phyloP scores from a whole-genome alignment of 2,797 vertebrate species.

The Poeciliopsis infans region DNA sequence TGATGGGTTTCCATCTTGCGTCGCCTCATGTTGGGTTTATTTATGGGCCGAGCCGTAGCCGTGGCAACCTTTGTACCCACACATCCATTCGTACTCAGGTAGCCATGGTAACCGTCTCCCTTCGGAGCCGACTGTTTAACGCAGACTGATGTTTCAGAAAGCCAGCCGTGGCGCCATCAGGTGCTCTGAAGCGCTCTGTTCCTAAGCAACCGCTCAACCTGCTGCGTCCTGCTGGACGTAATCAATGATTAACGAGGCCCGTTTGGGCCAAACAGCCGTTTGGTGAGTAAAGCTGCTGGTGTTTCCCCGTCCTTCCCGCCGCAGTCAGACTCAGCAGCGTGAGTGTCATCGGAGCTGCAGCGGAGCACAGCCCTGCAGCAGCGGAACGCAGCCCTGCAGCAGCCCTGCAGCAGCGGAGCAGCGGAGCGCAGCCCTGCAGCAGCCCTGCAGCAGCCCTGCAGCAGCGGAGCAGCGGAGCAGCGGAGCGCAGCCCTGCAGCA shows the following conservation, averaged over 20 bases:
- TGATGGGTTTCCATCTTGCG: neutral
- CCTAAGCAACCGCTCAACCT: conserved; percentile 68
- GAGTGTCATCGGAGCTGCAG: conserved; percentile 40
- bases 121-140: conserved; percentile 27
- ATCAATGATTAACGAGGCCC: conserved; percentile 62
- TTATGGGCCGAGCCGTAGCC: conserved; percentile 58
- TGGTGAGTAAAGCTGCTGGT: conserved; percentile 10
- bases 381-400: too few species aligned
- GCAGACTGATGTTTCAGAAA: neutral
- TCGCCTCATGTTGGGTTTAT: conserved; percentile 38
- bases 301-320: conserved; percentile 20
- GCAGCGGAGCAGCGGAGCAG: neutral
- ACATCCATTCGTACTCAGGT: conserved; percentile 62
- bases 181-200: conserved; percentile 39
- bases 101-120: conserved; percentile 74
- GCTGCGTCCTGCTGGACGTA: conserved; percentile 32
- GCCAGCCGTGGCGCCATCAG: neutral
- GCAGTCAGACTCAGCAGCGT: conserved; percentile 33
- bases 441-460: too few species aligned
- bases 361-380: conserved; percentile 33
- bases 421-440: too few species aligned
- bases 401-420: too few species aligned
- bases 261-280: conserved; percentile 21
- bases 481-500: conserved; percentile 34
- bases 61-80: conserved; percentile 66